These are phyloP conservation scores for Girardinus metallicus DNA, from an alignment of 2,797 vertebrate species.

Conservation along the genomic window DNA sequence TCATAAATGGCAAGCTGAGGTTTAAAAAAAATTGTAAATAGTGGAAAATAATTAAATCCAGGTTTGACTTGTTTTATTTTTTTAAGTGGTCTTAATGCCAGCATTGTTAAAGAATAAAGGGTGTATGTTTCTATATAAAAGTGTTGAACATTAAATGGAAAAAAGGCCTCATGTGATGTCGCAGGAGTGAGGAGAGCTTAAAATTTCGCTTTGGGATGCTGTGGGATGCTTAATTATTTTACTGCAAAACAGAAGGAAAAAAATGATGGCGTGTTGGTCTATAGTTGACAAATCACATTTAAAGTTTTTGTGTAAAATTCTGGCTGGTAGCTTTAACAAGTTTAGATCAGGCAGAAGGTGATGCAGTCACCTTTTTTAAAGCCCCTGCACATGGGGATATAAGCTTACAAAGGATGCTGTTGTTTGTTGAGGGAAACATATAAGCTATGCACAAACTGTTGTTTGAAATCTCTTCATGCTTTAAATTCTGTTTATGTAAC, in stretches of 20 bases:
- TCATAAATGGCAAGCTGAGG: not conserved
- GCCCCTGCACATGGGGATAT: conserved; percentile 22
- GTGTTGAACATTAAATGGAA: not conserved
- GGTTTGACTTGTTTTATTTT: not conserved
- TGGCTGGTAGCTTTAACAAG: not conserved
- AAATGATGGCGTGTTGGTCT: not conserved
- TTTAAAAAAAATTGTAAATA: not conserved
- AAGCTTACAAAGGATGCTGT: conserved; percentile 28
- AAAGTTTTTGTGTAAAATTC: not conserved
- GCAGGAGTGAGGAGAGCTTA: not conserved
- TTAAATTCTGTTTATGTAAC: conserved; percentile 64
- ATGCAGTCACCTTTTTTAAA: conserved; percentile 42
- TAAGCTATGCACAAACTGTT: conserved; percentile 35
- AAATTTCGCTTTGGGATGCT: not conserved
- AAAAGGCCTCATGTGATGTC: not conserved
- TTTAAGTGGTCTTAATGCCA: not conserved
- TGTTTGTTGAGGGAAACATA: conserved; percentile 51
- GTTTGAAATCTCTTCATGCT: conserved; percentile 53
- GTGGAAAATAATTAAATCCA: not conserved
- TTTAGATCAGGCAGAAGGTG: conserved; percentile 44
- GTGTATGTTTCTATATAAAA: not conserved
- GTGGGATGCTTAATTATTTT: too few species aligned
- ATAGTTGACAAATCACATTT: too few species aligned
- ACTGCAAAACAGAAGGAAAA: not conserved
- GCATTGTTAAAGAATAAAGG: not conserved